These are phyloP conservation scores for Heterocephalus glaber DNA, from an alignment of 2,113 vertebrate genomes.

Conservation along the genomic window DNA sequence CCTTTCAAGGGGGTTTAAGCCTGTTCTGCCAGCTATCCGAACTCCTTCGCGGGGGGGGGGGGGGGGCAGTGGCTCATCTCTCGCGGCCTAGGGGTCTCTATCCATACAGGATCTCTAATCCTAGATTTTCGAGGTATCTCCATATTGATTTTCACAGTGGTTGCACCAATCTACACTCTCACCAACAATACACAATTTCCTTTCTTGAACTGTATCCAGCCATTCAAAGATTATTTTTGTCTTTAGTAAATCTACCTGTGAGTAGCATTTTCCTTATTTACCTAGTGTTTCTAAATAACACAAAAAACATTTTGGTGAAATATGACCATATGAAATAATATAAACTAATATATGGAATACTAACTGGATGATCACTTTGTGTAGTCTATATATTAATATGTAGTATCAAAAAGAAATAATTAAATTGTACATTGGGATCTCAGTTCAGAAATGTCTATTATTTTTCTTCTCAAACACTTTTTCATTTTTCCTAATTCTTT, in stretches of 20 bases:
- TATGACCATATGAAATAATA: neutral
- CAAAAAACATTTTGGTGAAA: neutral
- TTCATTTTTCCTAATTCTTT: neutral
- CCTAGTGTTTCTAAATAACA: neutral
- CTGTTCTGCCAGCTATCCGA: too few relatives aligned
- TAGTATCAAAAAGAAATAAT: neutral
- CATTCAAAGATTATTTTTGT: neutral
- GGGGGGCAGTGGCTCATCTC: too few relatives aligned
- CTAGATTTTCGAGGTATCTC: too few relatives aligned
- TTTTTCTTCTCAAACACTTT: slow-evolving; percentile 37
- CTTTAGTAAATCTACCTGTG: neutral
- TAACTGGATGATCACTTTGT: neutral
- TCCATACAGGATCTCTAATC: too few relatives aligned
- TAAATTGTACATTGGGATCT: neutral
- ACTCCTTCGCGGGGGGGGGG: too few relatives aligned
- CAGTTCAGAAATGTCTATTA: neutral
- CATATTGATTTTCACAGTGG: too few relatives aligned
- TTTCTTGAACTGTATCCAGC: neutral
- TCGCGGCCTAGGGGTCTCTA: too few relatives aligned
- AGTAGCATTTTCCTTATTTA: slow-evolving; percentile 5
- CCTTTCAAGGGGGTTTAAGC: too few relatives aligned
- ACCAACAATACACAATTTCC: neutral
- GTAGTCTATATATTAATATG: neutral
- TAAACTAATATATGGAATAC: neutral
- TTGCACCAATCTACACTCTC: too few relatives aligned